Conservation (phyloP, 1,140 invertebrate species). For the Drosophila oshimai region DNA sequence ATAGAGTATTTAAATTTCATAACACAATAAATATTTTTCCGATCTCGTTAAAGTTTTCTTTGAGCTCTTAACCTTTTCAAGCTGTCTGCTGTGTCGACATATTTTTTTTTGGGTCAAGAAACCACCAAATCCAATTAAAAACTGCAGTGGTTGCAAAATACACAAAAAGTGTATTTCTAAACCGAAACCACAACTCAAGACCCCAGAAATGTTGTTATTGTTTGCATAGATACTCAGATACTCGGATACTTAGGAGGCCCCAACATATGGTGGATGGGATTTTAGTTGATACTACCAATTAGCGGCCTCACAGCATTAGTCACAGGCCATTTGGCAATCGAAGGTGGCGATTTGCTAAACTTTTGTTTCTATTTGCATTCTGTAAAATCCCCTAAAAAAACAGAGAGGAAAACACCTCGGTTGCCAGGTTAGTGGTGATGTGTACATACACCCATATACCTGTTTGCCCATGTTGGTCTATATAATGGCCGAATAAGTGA, state of each 20-base stretch:
- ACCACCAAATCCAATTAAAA: conserved; percentile 16
- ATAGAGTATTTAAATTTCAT: conserved; percentile 1
- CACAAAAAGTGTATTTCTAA: conserved; percentile 10
- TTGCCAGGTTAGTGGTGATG: conserved; percentile 23
- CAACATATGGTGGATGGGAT: conserved; percentile 18
- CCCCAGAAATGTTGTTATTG: neutral
- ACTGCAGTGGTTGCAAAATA: conserved; percentile 41
- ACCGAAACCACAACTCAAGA: conserved; percentile 2
- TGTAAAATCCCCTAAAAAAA: conserved; percentile 18
- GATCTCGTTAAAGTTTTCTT: neutral
- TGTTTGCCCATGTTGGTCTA: conserved; percentile 19
- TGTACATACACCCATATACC: conserved; percentile 1
- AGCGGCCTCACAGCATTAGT: conserved; percentile 64
- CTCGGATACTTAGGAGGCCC: neutral
- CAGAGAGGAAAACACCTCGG: neutral
- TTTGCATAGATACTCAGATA: neutral
- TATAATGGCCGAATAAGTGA: conserved; percentile 18
- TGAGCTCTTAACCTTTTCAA: conserved; percentile 18
- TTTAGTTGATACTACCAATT: conserved; percentile 59
- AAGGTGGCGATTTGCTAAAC: conserved; percentile 52
- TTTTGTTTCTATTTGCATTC: conserved; percentile 49
- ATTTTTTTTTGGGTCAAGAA: conserved; percentile 39
- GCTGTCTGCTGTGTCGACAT: conserved; percentile 36
- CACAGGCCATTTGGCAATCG: conserved; percentile 55
- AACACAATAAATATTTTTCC: neutral